Evolutionary conservation across 2,797 vertebrate species (phyloP).

Genomic region (Sylvia borin): DNA sequence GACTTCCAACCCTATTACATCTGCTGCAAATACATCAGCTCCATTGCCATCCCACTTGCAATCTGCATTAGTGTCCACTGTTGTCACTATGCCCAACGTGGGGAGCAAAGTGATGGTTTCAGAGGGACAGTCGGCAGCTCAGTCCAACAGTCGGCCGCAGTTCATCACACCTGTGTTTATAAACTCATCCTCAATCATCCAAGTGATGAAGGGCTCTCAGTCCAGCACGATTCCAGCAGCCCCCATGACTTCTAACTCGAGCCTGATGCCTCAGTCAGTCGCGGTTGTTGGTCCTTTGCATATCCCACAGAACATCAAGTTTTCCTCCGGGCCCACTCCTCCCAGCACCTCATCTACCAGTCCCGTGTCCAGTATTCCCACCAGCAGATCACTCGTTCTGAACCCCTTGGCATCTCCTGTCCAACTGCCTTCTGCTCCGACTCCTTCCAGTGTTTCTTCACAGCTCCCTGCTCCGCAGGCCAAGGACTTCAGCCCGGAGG

Average conservation of each 20-base stretch:
- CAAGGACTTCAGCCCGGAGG: slow-evolving; percentile 81
- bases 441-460: slow-evolving; percentile 65
- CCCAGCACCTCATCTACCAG: slow-evolving; percentile 75
- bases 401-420: slow-evolving; percentile 78
- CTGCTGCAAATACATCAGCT: slow-evolving; percentile 83
- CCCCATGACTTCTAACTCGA: slow-evolving; percentile 85
- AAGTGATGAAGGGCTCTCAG: slow-evolving; percentile 86
- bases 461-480: slow-evolving; percentile 70
- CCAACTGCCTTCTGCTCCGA: slow-evolving; percentile 76
- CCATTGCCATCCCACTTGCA: slow-evolving; percentile 81
- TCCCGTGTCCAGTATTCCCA: slow-evolving; percentile 69
- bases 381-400: slow-evolving; percentile 77
- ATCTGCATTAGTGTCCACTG: slow-evolving; percentile 86
- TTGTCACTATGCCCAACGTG: slow-evolving; percentile 87
- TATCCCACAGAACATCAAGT: slow-evolving; percentile 90
- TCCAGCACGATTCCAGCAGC: slow-evolving; percentile 81
- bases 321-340: slow-evolving; percentile 79
- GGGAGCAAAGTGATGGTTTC: slow-evolving; percentile 85
- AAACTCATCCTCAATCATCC: slow-evolving; percentile 90
- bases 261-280: slow-evolving; percentile 87
- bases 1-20: slow-evolving; percentile 92
- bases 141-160: slow-evolving; percentile 82
- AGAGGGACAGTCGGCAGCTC: slow-evolving; percentile 80
- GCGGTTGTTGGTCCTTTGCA: slow-evolving; percentile 91
- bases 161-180: slow-evolving; percentile 94